These are phyloP conservation scores for Xyrichtys novacula DNA, from an alignment of 2,797 vertebrate species.

Conservation along the genomic window DNA sequence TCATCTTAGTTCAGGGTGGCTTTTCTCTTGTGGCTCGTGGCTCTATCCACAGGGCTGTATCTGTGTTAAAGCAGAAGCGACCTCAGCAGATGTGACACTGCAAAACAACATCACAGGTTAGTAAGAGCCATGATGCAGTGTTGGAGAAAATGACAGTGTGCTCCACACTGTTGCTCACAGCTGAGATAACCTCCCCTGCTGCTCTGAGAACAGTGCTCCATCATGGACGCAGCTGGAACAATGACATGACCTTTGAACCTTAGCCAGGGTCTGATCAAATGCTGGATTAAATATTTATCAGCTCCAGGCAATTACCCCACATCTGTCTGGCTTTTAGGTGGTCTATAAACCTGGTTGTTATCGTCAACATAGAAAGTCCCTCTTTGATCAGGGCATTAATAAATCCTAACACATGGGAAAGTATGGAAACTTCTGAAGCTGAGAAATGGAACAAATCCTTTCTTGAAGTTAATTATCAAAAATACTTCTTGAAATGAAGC, in stretches of 20 bases:
- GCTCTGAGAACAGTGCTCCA: conserved; percentile 71
- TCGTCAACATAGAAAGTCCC: conserved; percentile 19
- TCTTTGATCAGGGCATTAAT: background rate
- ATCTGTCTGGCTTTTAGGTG: conserved; percentile 42
- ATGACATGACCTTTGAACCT: conserved; percentile 76
- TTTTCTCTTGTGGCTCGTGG: conserved; percentile 59
- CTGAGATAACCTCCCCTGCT: conserved; percentile 83
- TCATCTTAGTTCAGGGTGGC: conserved; percentile 67
- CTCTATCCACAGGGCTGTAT: too few species aligned
- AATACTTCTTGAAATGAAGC: too few species aligned
- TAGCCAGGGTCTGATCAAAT: conserved; percentile 71
- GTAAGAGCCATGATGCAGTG: conserved; percentile 45
- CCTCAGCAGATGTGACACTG: conserved; percentile 75
- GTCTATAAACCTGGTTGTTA: conserved; percentile 32
- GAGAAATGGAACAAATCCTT: background rate
- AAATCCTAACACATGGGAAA: background rate
- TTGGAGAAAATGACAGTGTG: conserved; percentile 29
- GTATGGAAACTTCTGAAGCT: background rate
- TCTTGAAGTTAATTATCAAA: background rate
- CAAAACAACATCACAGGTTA: conserved; percentile 62
- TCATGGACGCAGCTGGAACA: conserved; percentile 78
- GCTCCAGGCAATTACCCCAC: conserved; percentile 56
- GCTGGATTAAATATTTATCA: conserved; percentile 78
- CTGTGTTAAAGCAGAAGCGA: conserved; percentile 68
- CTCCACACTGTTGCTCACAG: conserved; percentile 65